phyloP scores from a whole-genome alignment of 2,797 vertebrate genomes.

The Gobionotothen gibberifrons region DNA sequence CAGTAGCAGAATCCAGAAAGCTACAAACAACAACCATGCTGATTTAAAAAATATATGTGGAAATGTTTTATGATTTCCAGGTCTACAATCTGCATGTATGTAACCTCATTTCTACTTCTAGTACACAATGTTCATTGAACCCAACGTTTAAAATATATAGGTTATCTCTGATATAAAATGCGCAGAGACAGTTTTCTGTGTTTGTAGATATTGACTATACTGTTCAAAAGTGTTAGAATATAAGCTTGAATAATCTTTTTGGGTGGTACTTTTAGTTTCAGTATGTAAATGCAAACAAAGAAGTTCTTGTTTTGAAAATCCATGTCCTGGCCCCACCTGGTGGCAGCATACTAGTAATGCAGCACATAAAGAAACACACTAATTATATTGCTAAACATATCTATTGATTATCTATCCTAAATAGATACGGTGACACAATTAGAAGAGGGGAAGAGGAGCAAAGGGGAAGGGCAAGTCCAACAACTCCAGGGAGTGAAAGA shows the following conservation, averaged over 20 bases:
- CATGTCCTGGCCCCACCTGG: conserved; percentile 61
- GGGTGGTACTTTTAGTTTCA: not conserved
- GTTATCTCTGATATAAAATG: not conserved
- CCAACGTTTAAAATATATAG: not conserved
- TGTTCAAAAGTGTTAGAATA: not conserved
- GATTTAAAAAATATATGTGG: not conserved
- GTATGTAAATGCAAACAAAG: not conserved
- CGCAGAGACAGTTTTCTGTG: not conserved
- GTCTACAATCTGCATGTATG: not conserved
- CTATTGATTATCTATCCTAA: not conserved
- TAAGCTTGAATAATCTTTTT: not conserved
- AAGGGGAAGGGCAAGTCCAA: not conserved
- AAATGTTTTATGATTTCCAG: not conserved
- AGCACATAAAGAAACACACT: conserved; percentile 6
- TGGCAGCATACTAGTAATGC: conserved; percentile 45
- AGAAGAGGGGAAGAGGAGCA: not conserved
- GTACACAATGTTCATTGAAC: not conserved
- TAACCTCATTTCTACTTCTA: not conserved
- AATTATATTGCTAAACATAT: too few species aligned
- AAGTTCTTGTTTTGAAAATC: conserved; percentile 4
- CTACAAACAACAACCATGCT: not conserved
- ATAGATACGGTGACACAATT: not conserved
- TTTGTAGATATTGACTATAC: not conserved
- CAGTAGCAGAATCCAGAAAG: not conserved
- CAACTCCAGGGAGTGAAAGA: conserved; percentile 19